Evolutionary conservation across 1,140 invertebrate genomes (phyloP).

Genomic region (Tetranychus urticae): DNA sequence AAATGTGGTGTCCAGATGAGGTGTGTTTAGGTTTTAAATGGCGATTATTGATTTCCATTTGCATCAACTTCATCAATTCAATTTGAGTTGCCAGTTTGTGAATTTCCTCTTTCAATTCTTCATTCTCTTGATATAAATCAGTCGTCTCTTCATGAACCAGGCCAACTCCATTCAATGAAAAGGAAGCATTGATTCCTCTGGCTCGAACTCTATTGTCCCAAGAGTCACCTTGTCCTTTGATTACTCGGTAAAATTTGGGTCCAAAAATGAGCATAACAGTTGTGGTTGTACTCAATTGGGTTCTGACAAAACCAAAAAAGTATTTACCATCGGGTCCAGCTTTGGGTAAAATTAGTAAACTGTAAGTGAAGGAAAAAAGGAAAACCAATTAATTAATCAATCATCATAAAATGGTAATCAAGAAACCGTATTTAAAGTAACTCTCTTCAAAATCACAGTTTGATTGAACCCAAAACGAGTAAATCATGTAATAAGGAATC

Average conservation of each 20-base stretch:
- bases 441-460: neutral
- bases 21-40: constrained; percentile 49
- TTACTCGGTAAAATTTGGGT: constrained; percentile 44
- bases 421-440: neutral
- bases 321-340: constrained; percentile 73
- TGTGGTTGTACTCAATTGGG: constrained; percentile 57
- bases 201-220: constrained; percentile 55
- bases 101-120: constrained; percentile 69
- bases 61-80: constrained; percentile 73
- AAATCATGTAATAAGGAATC: no score
- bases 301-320: constrained; percentile 55
- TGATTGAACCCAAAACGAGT: no score
- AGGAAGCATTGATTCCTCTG: constrained; percentile 51
- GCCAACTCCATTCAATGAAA: constrained; percentile 57
- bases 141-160: constrained; percentile 44
- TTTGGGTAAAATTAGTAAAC: constrained; percentile 52
- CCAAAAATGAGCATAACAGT: constrained; percentile 61
- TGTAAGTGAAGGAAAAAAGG: constrained; percentile 22
- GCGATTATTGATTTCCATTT: constrained; percentile 71
- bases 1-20: constrained; percentile 27
- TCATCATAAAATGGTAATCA: neutral
- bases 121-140: constrained; percentile 65
- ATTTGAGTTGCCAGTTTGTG: constrained; percentile 70
- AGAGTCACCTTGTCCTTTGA: constrained; percentile 55
- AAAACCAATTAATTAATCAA: neutral